Percentiles rank a stretch among this genome's conserved stretches.
Evolutionary conservation across 2,797 vertebrate species (phyloP).

Genomic region (Megalops cyprinoides): DNA sequence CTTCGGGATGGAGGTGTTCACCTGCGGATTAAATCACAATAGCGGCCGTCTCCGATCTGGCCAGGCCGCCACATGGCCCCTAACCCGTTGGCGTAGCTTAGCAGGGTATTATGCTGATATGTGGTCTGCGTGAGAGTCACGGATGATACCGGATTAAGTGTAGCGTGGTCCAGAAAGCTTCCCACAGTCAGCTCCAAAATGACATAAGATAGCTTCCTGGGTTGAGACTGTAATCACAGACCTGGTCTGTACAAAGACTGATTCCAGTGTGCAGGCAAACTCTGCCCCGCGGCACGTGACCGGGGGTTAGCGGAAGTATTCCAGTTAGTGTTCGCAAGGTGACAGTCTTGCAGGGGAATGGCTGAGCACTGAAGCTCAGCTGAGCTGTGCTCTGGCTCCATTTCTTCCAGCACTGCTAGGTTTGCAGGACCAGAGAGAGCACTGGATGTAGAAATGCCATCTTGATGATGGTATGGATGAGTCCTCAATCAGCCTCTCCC

Average conservation of each 20-base stretch:
- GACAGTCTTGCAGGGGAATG: too few species aligned
- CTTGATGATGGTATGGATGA: slow-evolving; percentile 14
- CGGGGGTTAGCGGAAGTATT: neutral
- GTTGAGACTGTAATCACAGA: neutral
- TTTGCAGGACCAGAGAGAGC: too few species aligned
- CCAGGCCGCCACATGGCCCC: neutral
- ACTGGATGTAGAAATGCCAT: neutral
- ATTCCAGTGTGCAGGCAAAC: neutral
- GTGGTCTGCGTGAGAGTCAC: neutral
- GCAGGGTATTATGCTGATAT: neutral
- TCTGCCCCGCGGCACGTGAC: neutral
- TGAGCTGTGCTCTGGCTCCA: too few species aligned
- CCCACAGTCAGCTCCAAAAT: neutral
- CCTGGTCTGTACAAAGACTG: too few species aligned
- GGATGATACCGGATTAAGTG: neutral
- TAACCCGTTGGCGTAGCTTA: slow-evolving; percentile 31
- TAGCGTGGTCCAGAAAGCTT: neutral
- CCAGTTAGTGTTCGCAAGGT: neutral
- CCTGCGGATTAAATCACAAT: neutral
- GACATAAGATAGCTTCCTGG: too few species aligned
- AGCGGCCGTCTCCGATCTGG: too few species aligned
- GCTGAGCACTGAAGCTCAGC: too few species aligned
- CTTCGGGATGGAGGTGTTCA: slow-evolving; percentile 21
- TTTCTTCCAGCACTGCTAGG: neutral
- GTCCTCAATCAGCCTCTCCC: neutral